Conservation (phyloP, 2,797 vertebrate genomes). For the Enteromius thamalakanensis region DNA sequence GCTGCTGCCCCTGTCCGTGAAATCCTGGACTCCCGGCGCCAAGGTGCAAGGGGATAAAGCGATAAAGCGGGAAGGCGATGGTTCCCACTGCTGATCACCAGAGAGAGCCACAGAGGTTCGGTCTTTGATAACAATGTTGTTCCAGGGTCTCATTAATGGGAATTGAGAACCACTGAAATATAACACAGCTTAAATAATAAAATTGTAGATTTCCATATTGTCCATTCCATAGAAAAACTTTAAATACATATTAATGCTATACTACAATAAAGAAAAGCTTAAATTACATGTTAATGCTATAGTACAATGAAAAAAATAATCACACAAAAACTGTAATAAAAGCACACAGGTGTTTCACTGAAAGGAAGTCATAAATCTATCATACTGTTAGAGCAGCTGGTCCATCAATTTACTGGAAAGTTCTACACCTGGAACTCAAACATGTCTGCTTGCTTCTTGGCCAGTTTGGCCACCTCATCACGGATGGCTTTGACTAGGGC, state of each 20-base stretch:
- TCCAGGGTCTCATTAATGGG: too few species aligned
- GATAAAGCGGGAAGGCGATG: too few species aligned
- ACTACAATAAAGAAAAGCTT: background rate
- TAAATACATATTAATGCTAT: background rate
- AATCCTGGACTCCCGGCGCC: too few species aligned
- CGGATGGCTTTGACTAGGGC: constrained; percentile 96
- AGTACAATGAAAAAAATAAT: constrained; percentile 38
- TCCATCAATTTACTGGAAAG: constrained; percentile 51
- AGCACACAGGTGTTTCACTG: constrained; percentile 62
- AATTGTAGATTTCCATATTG: background rate
- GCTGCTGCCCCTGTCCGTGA: too few species aligned
- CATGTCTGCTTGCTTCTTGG: constrained; percentile 96
- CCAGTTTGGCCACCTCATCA: constrained; percentile 96
- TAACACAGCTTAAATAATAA: background rate
- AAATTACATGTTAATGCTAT: constrained; percentile 29
- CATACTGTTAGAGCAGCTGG: constrained; percentile 30
- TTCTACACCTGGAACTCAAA: constrained; percentile 92
- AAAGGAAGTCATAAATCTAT: constrained; percentile 68
- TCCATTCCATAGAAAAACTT: background rate
- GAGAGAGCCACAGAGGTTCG: too few species aligned
- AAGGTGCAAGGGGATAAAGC: too few species aligned
- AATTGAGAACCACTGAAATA: too few species aligned
- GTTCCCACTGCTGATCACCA: too few species aligned
- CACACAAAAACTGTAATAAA: constrained; percentile 58
- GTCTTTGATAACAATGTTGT: too few species aligned